A percentile compares a stretch with the other conserved stretches of the same genome.
Conservation (phyloP, 2,797 vertebrate species). For the Pangasius larnaudii region DNA sequence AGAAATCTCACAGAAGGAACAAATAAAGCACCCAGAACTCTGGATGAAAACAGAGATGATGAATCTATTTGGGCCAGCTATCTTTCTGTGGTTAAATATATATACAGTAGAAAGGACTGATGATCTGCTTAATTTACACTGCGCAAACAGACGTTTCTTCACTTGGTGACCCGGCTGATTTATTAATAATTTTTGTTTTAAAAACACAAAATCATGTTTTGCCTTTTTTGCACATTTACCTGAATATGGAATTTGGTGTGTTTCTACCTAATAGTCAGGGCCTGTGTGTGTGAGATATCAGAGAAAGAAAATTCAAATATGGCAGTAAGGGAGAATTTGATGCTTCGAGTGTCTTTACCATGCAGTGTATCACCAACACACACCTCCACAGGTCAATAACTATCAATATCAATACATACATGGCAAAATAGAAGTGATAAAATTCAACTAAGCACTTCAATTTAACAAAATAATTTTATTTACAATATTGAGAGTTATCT, state of each 20-base stretch:
- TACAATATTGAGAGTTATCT: too few relatives aligned
- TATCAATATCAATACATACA: too few relatives aligned
- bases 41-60: background rate
- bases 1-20: background rate
- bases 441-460: background rate
- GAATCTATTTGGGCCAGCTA: background rate
- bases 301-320: background rate
- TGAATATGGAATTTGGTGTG: background rate
- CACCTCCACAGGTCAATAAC: background rate
- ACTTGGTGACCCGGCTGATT: background rate
- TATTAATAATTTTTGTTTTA: background rate
- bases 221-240: background rate
- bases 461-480: background rate
- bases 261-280: background rate
- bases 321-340: background rate
- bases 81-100: background rate
- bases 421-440: background rate
- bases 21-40: background rate
- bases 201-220: background rate
- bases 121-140: background rate
- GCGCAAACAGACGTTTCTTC: background rate
- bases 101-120: background rate
- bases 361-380: background rate
- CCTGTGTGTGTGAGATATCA: background rate
- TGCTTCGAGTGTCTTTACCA: background rate